These are phyloP conservation scores for Corythucha ciliata DNA, from an alignment of 2,888 invertebrate species.

Conservation along the genomic window DNA sequence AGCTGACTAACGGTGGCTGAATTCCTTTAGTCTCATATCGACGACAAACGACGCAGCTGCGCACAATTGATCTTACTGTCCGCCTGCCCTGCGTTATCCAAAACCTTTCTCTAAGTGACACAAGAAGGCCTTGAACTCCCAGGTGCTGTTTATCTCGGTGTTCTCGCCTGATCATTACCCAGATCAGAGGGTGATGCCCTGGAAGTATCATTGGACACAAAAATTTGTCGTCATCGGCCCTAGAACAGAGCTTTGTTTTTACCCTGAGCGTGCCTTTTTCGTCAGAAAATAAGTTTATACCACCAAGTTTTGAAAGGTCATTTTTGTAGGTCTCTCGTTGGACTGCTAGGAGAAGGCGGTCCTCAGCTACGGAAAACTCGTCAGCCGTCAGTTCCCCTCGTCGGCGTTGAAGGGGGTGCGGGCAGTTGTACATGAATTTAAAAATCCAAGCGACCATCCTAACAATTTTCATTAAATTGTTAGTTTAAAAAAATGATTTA, in stretches of 20 bases:
- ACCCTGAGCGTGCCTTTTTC: constrained; percentile 5
- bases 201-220: constrained; percentile 19
- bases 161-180: neutral
- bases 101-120: constrained; percentile 11
- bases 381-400: too few relatives aligned
- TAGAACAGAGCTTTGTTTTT: constrained; percentile 5
- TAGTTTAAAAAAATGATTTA: too few relatives aligned
- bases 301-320: too few relatives aligned
- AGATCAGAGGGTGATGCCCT: neutral
- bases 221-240: constrained; percentile 1
- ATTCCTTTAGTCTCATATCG: constrained; percentile 30
- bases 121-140: constrained; percentile 3
- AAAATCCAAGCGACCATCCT: constrained; percentile 8
- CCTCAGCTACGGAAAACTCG: too few relatives aligned
- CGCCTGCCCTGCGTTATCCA: constrained; percentile 12
- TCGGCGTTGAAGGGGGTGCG: too few relatives aligned
- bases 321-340: too few relatives aligned
- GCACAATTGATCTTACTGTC: constrained; percentile 17
- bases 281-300: neutral
- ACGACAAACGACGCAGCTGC: constrained; percentile 22
- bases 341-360: too few relatives aligned
- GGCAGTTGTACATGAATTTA: constrained; percentile 2
- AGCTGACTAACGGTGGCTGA: constrained; percentile 31
- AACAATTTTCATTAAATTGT: too few relatives aligned
- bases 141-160: neutral